Evolutionary conservation across 2,113 vertebrate genomes (phyloP).

Genomic region (Entosphenus tridentatus): DNA sequence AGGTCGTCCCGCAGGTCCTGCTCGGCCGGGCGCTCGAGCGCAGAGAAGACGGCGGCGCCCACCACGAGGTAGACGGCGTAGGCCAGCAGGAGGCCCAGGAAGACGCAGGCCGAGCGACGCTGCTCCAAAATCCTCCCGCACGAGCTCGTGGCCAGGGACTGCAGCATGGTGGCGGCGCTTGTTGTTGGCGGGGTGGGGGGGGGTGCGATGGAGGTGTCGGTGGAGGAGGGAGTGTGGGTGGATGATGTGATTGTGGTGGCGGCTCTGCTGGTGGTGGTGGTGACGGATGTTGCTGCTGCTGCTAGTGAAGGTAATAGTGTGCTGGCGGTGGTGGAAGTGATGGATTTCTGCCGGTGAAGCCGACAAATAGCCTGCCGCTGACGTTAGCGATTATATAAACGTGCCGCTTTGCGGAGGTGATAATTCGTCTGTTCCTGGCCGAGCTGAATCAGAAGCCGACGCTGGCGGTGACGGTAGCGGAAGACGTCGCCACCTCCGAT

Average conservation of each 20-base stretch:
- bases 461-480: too few species aligned
- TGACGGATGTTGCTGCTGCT: too few species aligned
- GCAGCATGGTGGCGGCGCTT: conserved; percentile 3
- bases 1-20: conserved; percentile 29
- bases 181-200: conserved; percentile 7
- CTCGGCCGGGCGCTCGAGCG: conserved; percentile 46
- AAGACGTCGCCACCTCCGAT: too few species aligned
- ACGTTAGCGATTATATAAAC: too few species aligned
- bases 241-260: background rate
- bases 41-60: conserved; percentile 44
- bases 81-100: conserved; percentile 19
- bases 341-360: too few species aligned
- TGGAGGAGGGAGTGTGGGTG: background rate
- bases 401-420: too few species aligned
- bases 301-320: too few species aligned
- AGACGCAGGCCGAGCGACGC: conserved; percentile 18
- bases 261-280: too few species aligned
- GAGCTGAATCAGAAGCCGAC: too few species aligned
- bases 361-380: too few species aligned
- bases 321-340: too few species aligned
- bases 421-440: too few species aligned
- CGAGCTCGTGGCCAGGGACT: conserved; percentile 9
- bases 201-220: background rate
- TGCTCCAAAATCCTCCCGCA: background rate
- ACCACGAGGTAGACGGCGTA: conserved; percentile 41